Conservation (phyloP, 2,113 vertebrate species). For the Centropus unirufus region DNA sequence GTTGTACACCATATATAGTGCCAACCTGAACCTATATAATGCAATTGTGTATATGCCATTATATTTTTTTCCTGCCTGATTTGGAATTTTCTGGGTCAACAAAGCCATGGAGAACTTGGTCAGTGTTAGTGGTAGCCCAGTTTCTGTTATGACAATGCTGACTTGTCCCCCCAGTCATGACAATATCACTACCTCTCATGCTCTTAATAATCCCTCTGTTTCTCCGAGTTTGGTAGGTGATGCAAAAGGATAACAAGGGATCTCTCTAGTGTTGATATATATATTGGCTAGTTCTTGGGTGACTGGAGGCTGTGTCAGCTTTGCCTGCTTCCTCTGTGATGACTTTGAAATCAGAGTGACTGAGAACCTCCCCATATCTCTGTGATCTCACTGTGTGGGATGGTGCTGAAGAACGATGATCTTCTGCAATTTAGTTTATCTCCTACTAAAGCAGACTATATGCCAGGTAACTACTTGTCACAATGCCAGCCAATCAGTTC, state of each 20-base stretch:
- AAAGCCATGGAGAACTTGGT: background rate
- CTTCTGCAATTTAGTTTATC: slow-evolving; percentile 28
- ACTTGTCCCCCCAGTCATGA: background rate
- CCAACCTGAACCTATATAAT: background rate
- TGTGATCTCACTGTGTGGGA: background rate
- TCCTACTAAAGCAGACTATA: background rate
- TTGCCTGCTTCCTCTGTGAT: background rate
- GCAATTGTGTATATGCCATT: background rate
- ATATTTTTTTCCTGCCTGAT: background rate
- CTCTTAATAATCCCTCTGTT: background rate
- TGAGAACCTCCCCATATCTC: background rate
- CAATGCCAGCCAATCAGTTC: background rate
- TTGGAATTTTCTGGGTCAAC: background rate
- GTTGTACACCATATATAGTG: background rate
- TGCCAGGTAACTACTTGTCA: background rate
- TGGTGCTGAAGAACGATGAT: background rate
- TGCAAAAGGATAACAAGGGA: background rate
- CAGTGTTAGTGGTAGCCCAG: fast-evolving
- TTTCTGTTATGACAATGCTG: background rate
- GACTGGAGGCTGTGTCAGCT: background rate
- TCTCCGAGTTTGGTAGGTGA: background rate
- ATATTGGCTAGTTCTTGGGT: background rate
- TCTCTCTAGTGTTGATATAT: background rate
- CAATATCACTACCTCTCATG: background rate
- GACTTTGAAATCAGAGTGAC: background rate